Evolutionary conservation across 2,113 vertebrate genomes (phyloP).

Genomic region (Dasyornis broadbenti): DNA sequence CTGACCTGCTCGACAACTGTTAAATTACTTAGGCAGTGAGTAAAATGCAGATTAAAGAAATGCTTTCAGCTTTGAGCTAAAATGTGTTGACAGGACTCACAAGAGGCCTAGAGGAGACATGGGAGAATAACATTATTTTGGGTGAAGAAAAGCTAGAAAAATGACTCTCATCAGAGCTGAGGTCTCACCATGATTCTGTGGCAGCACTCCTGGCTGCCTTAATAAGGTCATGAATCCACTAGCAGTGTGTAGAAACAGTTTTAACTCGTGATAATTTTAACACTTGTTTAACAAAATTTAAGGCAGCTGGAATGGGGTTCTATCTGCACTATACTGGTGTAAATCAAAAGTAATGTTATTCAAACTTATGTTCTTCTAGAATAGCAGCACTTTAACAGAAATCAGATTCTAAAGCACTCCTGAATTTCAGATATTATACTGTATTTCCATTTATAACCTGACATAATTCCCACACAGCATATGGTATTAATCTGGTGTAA

Average conservation of each 20-base stretch:
- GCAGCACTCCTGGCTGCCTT: not conserved
- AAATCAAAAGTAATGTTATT: constrained; percentile 11
- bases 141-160: not conserved
- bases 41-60: constrained; percentile 24
- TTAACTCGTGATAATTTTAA: constrained; percentile 9
- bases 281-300: not conserved
- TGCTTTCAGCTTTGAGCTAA: constrained; percentile 5
- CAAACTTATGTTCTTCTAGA: constrained; percentile 14
- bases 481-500: constrained; percentile 67
- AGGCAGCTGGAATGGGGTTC: not conserved
- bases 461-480: constrained; percentile 68
- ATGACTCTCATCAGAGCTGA: not conserved
- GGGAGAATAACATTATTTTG: not conserved
- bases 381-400: constrained; percentile 16
- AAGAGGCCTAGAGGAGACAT: not conserved
- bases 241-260: not conserved
- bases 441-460: constrained; percentile 62
- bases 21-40: constrained; percentile 23
- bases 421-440: constrained; percentile 49
- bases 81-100: constrained; percentile 52
- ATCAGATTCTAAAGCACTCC: not conserved
- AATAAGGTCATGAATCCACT: not conserved
- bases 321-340: not conserved
- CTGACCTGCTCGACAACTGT: constrained; percentile 25
- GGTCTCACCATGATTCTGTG: not conserved